phyloP scores from a whole-genome alignment of 2,113 vertebrate genomes.

The Gadus macrocephalus region DNA sequence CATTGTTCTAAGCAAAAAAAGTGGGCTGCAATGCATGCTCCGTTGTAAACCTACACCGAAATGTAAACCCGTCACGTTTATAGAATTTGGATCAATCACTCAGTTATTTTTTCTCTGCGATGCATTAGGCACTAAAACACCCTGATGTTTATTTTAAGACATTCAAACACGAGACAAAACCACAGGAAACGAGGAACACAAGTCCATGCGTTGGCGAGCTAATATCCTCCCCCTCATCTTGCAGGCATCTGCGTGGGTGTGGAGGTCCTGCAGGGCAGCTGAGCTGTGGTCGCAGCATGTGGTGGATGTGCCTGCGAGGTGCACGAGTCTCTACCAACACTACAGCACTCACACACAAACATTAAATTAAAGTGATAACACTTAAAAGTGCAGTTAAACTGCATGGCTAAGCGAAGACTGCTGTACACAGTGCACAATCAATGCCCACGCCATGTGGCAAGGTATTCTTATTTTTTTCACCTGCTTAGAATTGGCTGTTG shows the following conservation, averaged over 20 bases:
- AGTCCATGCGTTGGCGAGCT: not conserved
- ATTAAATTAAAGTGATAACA: conserved; percentile 19
- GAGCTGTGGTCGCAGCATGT: conserved; percentile 4
- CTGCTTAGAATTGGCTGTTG: too few relatives aligned
- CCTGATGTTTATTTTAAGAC: conserved; percentile 35
- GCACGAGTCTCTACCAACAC: conserved; percentile 6
- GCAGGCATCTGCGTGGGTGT: not conserved
- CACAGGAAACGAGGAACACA: conserved; percentile 32
- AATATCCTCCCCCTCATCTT: conserved; percentile 1
- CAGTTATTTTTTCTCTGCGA: conserved; percentile 17
- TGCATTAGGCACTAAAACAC: conserved; percentile 59
- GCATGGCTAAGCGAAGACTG: conserved; percentile 32
- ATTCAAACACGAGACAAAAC: conserved; percentile 40
- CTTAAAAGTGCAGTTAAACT: conserved; percentile 25
- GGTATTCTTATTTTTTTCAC: not conserved
- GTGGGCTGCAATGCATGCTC: conserved; percentile 38
- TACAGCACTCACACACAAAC: not conserved
- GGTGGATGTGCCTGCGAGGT: not conserved
- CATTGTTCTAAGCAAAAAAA: conserved; percentile 19
- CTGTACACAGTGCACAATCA: conserved; percentile 57
- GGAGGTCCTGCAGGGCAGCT: not conserved
- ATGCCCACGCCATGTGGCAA: conserved; percentile 34
- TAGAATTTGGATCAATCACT: conserved; percentile 3
- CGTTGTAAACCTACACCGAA: conserved; percentile 23
- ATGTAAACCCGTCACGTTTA: not conserved